Conservation (phyloP, 2,888 invertebrate species). For the Chymomyza amoena region DNA sequence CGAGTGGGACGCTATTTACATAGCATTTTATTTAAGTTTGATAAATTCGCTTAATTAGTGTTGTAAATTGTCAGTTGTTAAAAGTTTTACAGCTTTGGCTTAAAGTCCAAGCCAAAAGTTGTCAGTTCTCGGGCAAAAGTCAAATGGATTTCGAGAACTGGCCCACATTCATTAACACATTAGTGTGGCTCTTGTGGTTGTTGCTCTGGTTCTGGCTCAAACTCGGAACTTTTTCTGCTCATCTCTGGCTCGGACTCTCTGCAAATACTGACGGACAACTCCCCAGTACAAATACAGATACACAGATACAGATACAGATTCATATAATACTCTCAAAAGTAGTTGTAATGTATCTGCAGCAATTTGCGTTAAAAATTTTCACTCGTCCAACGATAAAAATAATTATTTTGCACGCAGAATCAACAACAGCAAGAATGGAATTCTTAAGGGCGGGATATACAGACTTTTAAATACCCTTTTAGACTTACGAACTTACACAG, state of each 20-base stretch:
- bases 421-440: constrained; percentile 7
- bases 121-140: background rate
- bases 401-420: background rate
- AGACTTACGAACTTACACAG: no score
- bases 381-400: background rate
- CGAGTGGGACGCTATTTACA: background rate
- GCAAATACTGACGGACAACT: background rate
- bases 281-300: background rate
- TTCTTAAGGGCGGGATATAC: no score
- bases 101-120: background rate
- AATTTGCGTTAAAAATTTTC: background rate
- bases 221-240: background rate
- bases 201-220: background rate
- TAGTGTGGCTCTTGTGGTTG: background rate
- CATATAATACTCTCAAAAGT: background rate
- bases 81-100: constrained; percentile 1
- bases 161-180: constrained; percentile 5
- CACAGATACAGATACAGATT: background rate
- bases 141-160: background rate
- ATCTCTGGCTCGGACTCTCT: background rate
- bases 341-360: background rate
- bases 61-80: constrained; percentile 5
- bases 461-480: no score
- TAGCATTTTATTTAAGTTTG: background rate
- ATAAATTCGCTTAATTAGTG: constrained; percentile 5